Percentiles rank a stretch among this genome's conserved stretches.
Evolutionary conservation across 2,113 vertebrate genomes (phyloP).

Genomic region (Gnathonemus longibarbis): DNA sequence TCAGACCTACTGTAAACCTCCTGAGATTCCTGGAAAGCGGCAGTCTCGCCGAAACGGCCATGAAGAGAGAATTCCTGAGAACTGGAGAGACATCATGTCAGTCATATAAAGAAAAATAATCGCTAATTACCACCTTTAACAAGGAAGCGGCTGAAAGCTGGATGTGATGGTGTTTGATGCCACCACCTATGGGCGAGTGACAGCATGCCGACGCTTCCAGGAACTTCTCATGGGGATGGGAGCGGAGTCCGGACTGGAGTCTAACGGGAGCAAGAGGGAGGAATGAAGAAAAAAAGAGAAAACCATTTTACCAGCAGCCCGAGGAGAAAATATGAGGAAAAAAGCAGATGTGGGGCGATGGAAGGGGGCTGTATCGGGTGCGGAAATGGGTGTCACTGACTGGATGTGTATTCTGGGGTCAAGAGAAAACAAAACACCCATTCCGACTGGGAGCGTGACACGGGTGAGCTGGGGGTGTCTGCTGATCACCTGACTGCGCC

Average conservation of each 20-base stretch:
- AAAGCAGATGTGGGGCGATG: neutral
- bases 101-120: neutral
- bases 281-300: neutral
- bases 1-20: neutral
- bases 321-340: neutral
- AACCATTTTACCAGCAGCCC: neutral
- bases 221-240: neutral
- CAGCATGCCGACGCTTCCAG: neutral
- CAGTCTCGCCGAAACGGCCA: neutral
- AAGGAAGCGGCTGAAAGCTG: neutral
- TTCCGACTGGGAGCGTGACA: neutral
- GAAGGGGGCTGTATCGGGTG: neutral
- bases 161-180: neutral
- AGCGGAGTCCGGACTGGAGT: neutral
- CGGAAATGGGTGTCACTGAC: neutral
- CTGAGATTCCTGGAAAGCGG: neutral
- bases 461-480: neutral
- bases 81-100: neutral
- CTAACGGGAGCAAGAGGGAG: neutral
- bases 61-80: neutral
- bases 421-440: neutral
- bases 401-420: neutral
- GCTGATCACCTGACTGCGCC: neutral
- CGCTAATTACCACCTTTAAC: neutral
- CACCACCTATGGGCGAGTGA: neutral